Evolutionary conservation across 2,888 invertebrate species (phyloP), one percentile per base, ranked within the genome.

Genomic region (Drosophila siamana): DNA sequence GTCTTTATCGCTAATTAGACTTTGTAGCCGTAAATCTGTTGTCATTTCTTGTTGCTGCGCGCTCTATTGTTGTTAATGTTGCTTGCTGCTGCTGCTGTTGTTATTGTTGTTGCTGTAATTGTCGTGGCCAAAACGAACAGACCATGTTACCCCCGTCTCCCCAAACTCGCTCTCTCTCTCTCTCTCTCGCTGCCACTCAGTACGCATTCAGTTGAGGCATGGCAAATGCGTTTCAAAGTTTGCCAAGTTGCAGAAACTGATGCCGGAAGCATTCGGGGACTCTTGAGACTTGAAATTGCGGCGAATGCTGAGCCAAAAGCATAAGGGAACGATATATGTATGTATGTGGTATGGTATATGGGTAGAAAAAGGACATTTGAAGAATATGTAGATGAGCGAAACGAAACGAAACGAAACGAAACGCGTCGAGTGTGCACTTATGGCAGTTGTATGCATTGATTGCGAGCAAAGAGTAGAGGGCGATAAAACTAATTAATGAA

Each of bases 1-100:
- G 86, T 87, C 86, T 86, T 86, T 86, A 86, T 85, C 89, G 86
- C 89, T 86, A 86, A 86, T 86, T 86, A 89, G 89, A 87, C 87
- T 88, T 85, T 78, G 82, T 81, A 77, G 89, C 82, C 89, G 82
- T 85, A 86, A 89, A 88, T 86, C 89, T 84, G 88, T 75, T 84
- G 86, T 85, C 87, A 86, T 80, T 84, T 86, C 77, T 76, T 86
- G 78, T 71, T 48, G 69, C 52, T 55, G 36, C 47, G 38, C 26
- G 52, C 52, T 28, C 50, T 28, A 64, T 60, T 71, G 72, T 44
- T 65, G 54, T 55, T 64, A 51, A 44, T 67, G 69, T 36, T 52
- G 38, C 7, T 64, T 64, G 19, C 19, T 56, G 26, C 46, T 59
- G 36, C 40, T 69, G 60, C 28, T 68, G 30, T 30, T 57, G 22